A percentile compares a stretch with the other conserved stretches of the same genome.
phyloP scores from a whole-genome alignment of 2,113 vertebrate genomes.

The Pardalotus punctatus region DNA sequence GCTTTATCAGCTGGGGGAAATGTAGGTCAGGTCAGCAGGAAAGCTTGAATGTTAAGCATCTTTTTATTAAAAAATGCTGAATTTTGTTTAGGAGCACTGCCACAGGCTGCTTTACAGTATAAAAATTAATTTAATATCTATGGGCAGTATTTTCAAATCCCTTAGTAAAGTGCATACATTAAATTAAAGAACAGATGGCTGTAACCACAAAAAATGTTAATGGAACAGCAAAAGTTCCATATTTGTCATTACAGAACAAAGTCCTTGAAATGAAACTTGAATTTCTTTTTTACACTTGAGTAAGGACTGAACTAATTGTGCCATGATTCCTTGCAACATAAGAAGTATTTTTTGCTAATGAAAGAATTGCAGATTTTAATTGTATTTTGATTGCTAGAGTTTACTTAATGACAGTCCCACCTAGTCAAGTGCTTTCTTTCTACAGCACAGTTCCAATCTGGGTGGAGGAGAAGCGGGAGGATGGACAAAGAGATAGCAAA shows the following conservation, averaged over 20 bases:
- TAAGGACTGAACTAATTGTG: background rate
- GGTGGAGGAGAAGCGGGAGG: background rate
- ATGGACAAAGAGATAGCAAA: background rate
- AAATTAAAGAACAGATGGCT: conserved; percentile 47
- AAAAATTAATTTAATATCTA: conserved; percentile 48
- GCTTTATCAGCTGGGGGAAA: conserved; percentile 49
- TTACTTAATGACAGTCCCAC: background rate
- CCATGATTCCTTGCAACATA: background rate
- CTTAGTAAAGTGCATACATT: conserved; percentile 11
- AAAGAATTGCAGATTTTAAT: background rate
- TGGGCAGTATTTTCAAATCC: conserved; percentile 34
- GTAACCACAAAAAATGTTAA: background rate
- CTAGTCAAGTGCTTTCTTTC: background rate
- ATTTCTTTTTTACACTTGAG: background rate
- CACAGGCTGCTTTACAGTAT: conserved; percentile 34
- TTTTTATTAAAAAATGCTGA: conserved; percentile 63
- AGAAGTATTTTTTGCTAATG: background rate
- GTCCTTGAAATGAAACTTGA: background rate
- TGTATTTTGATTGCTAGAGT: background rate
- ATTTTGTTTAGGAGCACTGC: conserved; percentile 49
- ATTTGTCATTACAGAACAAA: background rate
- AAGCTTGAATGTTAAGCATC: conserved; percentile 54
- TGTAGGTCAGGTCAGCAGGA: conserved; percentile 55
- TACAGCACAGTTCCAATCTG: background rate
- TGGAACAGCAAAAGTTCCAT: conserved; percentile 5